Base-by-base conservation (phyloP, 2,888 invertebrate genomes). In the Drosophila paramelanica region DNA sequence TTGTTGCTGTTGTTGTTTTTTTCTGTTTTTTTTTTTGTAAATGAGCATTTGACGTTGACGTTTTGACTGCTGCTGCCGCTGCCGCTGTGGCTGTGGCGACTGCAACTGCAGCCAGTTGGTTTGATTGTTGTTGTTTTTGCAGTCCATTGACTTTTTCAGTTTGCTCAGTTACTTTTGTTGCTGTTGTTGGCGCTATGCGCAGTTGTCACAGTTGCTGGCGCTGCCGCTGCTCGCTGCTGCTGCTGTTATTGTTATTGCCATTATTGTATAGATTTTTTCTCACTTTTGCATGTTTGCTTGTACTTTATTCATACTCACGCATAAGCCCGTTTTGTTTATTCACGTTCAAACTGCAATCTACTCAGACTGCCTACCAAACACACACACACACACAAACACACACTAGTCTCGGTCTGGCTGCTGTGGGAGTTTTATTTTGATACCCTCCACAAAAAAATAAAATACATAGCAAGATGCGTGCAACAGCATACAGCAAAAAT, bases 1-100 rank as follows among this genome's bases (percentile, higher is more conserved):
- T 43, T 70, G 46, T 51, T 70, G 52, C 42, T 67, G 50, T 56
- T 68, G 47, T 72, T 67, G 53, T 60, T 59, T 57, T 55, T 53
- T 70, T 20, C 39, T 60, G 70, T 50, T 47, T 60, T 60, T 57
- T 51, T 56, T 45, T 49, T 70, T 73, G 67, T 66, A 77, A 70
- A 67, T 80, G 80, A 69, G 72, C 72, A 75, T 61, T 73, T 78
- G 85, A 72, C 74, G 77, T 74, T 69, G 77, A 77, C 74, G 66
- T 70, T 84, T 80, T 75, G 85, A 78, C 81, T 72, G 66, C 60
- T 64, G 67, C 38, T 49, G 61, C 56, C 14, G 49, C 50, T 45
- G 62, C 36, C 45, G 52, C 61, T 57, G 59, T 42, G 38, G 38
- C 55, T 42, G 59, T n/a, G n/a, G n/a, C 25, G 42, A 43, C 42